Evolutionary conservation across 2,888 invertebrate species (phyloP), one percentile per base, ranked within the genome.

Genomic region (Prosopocoilus inquinatus): DNA sequence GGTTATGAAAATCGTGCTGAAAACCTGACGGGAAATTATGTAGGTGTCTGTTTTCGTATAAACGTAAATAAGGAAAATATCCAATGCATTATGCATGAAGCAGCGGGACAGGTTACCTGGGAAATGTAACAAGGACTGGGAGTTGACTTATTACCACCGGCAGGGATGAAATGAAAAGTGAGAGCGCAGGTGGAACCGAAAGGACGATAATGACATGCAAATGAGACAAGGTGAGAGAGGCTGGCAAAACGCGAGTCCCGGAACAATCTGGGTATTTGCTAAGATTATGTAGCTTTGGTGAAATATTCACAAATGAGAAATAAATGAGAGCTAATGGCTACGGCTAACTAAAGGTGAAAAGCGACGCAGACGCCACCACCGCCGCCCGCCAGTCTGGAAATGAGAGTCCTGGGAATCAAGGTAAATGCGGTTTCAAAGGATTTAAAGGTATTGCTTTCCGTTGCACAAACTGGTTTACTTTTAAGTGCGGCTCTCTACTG

Each of bases 31-130:
- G 68, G 67, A 72, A 75, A 75, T 75, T 72, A 73, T 72, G 71
- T 74, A 70, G 70, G 72, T 71, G 70, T 70, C 70, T 70, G 71
- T 75, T 75, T 72, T 70, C 71, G 67, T 69, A 68, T 73, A 71
- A 74, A 71, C 72, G 72, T 74, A 75, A 75, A 73, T 74, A 74
- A 75, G 73, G 73, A 72, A 75, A 75, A 74, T 74, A 73, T 71
- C 70, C 68, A 68, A 75, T 77, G 75, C 74, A 77, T 77, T 70
- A 76, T 75, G 72, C 74, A 77, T 76, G 74, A 75, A 66, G 60
- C 62, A 60, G 63, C 56, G 64, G 66, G 65, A 67, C 66, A 64
- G 70, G 70, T 71, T 72, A 74, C 74, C 74, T 73, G 73, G 66
- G 65, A 69, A 68, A 67, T 65, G 65, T 63, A 66, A 66, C 66